phyloP scores from a whole-genome alignment of 2,797 vertebrate species.

The Sebastes cheni region DNA sequence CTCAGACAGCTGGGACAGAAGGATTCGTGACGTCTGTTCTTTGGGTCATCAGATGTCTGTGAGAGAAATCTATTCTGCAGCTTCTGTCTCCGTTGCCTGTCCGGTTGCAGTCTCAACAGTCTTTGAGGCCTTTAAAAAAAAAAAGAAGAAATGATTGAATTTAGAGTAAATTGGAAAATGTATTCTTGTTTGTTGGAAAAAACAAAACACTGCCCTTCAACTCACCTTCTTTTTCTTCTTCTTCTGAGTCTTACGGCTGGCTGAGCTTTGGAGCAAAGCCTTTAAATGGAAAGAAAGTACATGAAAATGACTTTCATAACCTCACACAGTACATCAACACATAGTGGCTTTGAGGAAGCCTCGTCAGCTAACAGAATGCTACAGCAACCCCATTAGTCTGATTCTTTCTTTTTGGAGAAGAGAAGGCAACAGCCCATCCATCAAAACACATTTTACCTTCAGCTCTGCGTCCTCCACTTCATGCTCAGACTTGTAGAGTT shows the following conservation, averaged over 20 bases:
- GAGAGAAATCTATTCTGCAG: conserved; percentile 82
- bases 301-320: conserved; percentile 10
- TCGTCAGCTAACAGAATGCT: not conserved
- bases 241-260: conserved; percentile 97
- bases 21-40: conserved; percentile 72
- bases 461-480: conserved; percentile 94
- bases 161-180: not conserved
- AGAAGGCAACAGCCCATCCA: not conserved
- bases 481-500: conserved; percentile 92
- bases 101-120: conserved; percentile 92
- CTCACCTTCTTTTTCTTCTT: conserved; percentile 99
- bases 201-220: not conserved
- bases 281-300: conserved; percentile 48
- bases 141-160: not conserved
- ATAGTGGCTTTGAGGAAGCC: conserved; percentile 5
- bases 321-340: conserved; percentile 1
- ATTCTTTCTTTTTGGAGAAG: not conserved
- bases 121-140: conserved; percentile 88
- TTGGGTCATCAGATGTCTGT: conserved; percentile 72
- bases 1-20: conserved; percentile 78
- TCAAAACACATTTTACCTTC: conserved; percentile 82
- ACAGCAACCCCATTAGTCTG: not conserved
- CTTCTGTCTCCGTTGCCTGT: conserved; percentile 89
- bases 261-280: conserved; percentile 96
- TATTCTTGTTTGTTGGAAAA: not conserved